Conservation (phyloP, 2,113 vertebrate genomes). For the Tautogolabrus adspersus region DNA sequence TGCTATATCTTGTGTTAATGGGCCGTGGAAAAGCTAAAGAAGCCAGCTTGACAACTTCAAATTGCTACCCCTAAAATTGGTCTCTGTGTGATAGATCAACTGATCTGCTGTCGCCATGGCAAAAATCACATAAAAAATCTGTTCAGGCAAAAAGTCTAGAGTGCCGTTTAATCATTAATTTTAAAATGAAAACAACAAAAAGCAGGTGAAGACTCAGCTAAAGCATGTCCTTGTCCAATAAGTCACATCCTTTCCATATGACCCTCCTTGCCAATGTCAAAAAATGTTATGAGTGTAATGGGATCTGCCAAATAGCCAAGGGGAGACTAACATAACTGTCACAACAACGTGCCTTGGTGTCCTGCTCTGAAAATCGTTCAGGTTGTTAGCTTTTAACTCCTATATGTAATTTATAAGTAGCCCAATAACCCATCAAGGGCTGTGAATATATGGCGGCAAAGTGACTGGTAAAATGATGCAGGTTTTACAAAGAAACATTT, state of each 20-base stretch:
- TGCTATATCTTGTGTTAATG: conserved; percentile 28
- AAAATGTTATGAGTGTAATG: conserved; percentile 19
- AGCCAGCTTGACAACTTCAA: conserved; percentile 44
- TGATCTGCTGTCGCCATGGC: conserved; percentile 25
- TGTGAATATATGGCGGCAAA: conserved; percentile 52
- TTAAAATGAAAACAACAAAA: conserved; percentile 3
- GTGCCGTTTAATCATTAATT: conserved; percentile 10
- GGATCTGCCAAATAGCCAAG: conserved; percentile 29
- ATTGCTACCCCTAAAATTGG: conserved; percentile 30
- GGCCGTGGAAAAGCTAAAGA: conserved; percentile 24
- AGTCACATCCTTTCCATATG: conserved; percentile 14
- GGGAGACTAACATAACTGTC: conserved; percentile 1
- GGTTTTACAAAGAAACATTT: conserved; percentile 1
- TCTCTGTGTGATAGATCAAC: conserved; percentile 35
- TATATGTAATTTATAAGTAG: conserved; percentile 49
- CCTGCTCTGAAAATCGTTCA: not conserved
- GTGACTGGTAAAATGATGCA: conserved; percentile 34
- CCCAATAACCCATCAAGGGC: conserved; percentile 37
- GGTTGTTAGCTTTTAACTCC: conserved; percentile 20
- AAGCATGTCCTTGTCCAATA: conserved; percentile 28
- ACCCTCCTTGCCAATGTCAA: conserved; percentile 15
- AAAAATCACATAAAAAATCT: conserved; percentile 41
- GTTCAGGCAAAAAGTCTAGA: conserved; percentile 8
- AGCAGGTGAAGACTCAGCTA: conserved; percentile 10
- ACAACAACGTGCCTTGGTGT: not conserved